Percentiles rank a stretch among this genome's conserved stretches.
Evolutionary conservation across 2,797 vertebrate species (phyloP).

Genomic region (Cynodonichthys magdalenae): DNA sequence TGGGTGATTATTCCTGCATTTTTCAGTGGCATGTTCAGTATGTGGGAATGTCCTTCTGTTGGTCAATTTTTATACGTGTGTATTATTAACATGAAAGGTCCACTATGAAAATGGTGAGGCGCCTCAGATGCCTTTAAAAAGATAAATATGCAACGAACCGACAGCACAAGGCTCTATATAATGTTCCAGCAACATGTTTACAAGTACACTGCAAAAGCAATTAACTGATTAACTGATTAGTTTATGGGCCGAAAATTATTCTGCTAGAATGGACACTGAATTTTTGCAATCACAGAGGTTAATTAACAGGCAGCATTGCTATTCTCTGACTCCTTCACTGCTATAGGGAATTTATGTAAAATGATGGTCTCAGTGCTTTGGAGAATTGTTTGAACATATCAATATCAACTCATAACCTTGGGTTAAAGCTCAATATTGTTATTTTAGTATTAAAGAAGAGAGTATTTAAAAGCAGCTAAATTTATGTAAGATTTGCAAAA

Average conservation of each 20-base stretch:
- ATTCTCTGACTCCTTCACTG: background rate
- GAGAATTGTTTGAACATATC: no score
- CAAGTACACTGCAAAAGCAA: conserved; percentile 7
- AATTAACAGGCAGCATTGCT: conserved; percentile 1
- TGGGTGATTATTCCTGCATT: conserved; percentile 14
- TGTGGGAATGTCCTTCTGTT: conserved; percentile 2
- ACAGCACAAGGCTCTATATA: background rate
- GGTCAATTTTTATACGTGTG: no score
- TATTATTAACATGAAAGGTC: background rate
- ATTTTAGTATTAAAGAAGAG: background rate
- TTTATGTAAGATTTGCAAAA: background rate
- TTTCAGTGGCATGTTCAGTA: conserved; percentile 12
- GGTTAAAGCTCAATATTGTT: background rate
- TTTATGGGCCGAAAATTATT: conserved; percentile 6
- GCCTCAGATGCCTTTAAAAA: background rate
- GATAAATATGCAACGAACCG: background rate
- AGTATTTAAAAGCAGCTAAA: background rate
- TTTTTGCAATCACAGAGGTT: conserved; percentile 1
- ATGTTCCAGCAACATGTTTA: conserved; percentile 1
- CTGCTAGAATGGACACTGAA: background rate
- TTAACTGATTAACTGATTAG: conserved; percentile 6
- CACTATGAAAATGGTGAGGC: background rate
- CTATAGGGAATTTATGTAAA: no score
- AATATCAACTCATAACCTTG: conserved; percentile 1
- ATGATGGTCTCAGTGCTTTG: no score